A percentile compares a stretch with the other conserved stretches of the same genome.
These are phyloP conservation scores for Temnothorax ravouxi DNA, from an alignment of 2,888 invertebrate genomes.

Conservation along the genomic window DNA sequence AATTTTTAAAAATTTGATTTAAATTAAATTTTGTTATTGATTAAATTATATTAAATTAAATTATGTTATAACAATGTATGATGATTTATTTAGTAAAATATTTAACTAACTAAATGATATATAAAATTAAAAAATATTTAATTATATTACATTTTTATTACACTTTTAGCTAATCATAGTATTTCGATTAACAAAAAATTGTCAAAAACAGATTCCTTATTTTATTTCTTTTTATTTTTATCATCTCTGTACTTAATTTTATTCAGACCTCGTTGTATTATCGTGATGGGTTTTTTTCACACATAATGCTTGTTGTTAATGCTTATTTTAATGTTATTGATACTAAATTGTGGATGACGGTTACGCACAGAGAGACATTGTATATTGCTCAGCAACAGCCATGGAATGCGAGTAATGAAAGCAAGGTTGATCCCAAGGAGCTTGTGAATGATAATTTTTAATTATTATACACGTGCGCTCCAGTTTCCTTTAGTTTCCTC, in stretches of 20 bases:
- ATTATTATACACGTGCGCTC: slow-evolving; percentile 78
- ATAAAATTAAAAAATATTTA: background rate
- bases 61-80: background rate
- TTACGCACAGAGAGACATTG: slow-evolving; percentile 15
- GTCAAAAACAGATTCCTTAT: background rate
- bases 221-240: background rate
- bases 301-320: background rate
- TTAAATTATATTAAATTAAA: background rate
- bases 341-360: background rate
- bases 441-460: slow-evolving; percentile 79
- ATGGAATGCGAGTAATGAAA: slow-evolving; percentile 83
- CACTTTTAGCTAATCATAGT: background rate
- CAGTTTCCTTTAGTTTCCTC: slow-evolving; percentile 67
- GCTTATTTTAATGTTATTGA: background rate
- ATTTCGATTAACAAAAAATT: background rate
- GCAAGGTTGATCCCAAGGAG: slow-evolving; percentile 84
- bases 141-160: background rate
- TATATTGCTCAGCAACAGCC: slow-evolving; percentile 69
- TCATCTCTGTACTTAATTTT: background rate
- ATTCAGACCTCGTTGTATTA: background rate
- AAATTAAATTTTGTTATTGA: slow-evolving; percentile 8
- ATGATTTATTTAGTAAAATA: slow-evolving; percentile 2
- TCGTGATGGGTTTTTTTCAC: background rate
- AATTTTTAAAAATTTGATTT: background rate
- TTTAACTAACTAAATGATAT: background rate